Evolutionary conservation across 2,888 invertebrate genomes (phyloP).

Genomic region (Marasmarcha lunaedactyla): DNA sequence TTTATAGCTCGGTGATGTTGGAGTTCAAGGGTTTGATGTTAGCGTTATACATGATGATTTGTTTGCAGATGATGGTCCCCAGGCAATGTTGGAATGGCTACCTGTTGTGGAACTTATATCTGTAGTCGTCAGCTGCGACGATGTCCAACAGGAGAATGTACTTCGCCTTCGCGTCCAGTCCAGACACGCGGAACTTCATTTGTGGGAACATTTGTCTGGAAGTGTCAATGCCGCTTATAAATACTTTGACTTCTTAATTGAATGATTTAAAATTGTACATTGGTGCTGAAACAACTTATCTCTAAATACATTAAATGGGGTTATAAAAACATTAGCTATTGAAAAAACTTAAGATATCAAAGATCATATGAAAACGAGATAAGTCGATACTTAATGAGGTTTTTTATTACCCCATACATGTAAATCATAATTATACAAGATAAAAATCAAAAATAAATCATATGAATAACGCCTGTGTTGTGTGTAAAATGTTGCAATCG

Average conservation of each 20-base stretch:
- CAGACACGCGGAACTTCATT: conserved; percentile 98
- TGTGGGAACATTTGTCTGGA: conserved; percentile 99
- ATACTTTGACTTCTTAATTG: not conserved
- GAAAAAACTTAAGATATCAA: no score
- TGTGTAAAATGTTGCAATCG: no score
- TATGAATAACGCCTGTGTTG: no score
- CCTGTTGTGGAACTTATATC: conserved; percentile 98
- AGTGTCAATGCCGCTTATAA: conserved; percentile 32
- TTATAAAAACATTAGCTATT: no score
- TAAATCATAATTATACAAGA: no score
- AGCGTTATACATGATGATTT: not conserved
- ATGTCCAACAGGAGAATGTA: conserved; percentile 99
- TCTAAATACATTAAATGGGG: no score
- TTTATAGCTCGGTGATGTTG: conserved; percentile 20
- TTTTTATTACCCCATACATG: no score
- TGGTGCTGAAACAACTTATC: no score
- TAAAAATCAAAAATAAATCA: no score
- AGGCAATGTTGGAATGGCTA: conserved; percentile 41
- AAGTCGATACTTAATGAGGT: no score
- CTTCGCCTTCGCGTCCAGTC: conserved; percentile 98
- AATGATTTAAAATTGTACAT: no score
- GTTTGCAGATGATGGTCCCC: conserved; percentile 20
- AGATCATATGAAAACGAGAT: no score
- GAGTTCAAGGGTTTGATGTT: not conserved
- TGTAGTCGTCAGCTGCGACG: conserved; percentile 98